Evolutionary conservation across 2,888 invertebrate species (phyloP).

Genomic region (Tigriopus californicus): DNA sequence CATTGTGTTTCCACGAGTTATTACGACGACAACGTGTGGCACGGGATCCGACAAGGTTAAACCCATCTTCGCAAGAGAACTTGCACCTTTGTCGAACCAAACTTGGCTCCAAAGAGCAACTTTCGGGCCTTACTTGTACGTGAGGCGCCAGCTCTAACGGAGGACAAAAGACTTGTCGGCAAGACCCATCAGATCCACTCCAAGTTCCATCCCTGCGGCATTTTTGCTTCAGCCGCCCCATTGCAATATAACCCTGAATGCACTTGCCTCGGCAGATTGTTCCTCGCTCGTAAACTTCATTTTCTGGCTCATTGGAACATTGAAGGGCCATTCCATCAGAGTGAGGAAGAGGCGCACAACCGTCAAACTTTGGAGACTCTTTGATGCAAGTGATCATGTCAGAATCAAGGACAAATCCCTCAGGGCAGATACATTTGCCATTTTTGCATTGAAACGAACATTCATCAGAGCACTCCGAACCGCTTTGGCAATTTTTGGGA

Average conservation of each 20-base stretch:
- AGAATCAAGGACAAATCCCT: background rate
- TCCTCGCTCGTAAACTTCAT: background rate
- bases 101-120: background rate
- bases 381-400: background rate
- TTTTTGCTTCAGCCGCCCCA: background rate
- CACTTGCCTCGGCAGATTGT: background rate
- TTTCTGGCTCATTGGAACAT: background rate
- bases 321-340: background rate
- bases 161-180: background rate
- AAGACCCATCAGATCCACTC: background rate
- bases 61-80: background rate
- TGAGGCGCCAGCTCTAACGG: background rate
- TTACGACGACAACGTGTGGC: background rate
- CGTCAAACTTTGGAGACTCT: background rate
- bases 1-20: background rate
- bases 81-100: background rate
- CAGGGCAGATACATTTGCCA: constrained; percentile 7
- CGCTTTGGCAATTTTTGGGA: background rate
- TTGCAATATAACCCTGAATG: background rate
- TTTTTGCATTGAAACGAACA: background rate
- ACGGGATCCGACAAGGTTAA: background rate
- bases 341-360: background rate
- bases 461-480: background rate
- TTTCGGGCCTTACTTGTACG: background rate
- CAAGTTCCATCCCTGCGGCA: constrained; percentile 5